These are phyloP conservation scores for Gallinago jamesoni DNA, from an alignment of 2,113 vertebrate genomes.

Conservation along the genomic window DNA sequence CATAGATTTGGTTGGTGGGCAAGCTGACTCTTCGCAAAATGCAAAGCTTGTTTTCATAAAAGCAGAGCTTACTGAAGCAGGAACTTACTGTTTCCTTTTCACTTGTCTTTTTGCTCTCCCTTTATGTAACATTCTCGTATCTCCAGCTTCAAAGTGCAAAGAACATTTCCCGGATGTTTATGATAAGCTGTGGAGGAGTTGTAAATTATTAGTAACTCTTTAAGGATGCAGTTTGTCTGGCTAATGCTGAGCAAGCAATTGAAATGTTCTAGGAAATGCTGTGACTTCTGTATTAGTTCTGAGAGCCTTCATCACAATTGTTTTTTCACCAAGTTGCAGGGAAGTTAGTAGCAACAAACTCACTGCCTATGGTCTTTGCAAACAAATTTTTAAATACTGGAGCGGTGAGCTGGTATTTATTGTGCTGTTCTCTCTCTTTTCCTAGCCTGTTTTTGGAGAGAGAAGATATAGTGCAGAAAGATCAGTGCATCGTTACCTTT, in stretches of 20 bases:
- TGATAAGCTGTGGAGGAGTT: slow-evolving; percentile 2
- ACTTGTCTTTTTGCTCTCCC: neutral
- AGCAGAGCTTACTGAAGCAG: slow-evolving; percentile 16
- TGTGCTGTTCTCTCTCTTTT: neutral
- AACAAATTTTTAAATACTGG: neutral
- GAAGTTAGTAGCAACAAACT: neutral
- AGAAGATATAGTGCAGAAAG: neutral
- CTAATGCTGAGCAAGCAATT: slow-evolving; percentile 10
- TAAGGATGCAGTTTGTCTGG: neutral
- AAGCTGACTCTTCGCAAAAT: neutral
- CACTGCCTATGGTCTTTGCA: neutral
- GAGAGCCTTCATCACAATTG: neutral
- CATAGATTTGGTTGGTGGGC: neutral
- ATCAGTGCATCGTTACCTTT: neutral
- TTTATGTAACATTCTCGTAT: neutral
- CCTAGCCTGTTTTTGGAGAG: neutral
- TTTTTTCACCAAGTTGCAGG: neutral
- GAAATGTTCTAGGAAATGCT: neutral
- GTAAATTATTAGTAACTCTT: slow-evolving; percentile 20
- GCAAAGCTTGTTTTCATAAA: slow-evolving; percentile 40
- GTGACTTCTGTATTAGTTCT: neutral
- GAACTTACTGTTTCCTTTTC: slow-evolving; percentile 39
- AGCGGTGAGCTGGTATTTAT: neutral
- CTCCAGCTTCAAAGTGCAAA: slow-evolving; percentile 17
- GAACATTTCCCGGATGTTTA: slow-evolving; percentile 2